Conservation (phyloP, 1,140 invertebrate species). For the Oryzaephilus surinamensis region DNA sequence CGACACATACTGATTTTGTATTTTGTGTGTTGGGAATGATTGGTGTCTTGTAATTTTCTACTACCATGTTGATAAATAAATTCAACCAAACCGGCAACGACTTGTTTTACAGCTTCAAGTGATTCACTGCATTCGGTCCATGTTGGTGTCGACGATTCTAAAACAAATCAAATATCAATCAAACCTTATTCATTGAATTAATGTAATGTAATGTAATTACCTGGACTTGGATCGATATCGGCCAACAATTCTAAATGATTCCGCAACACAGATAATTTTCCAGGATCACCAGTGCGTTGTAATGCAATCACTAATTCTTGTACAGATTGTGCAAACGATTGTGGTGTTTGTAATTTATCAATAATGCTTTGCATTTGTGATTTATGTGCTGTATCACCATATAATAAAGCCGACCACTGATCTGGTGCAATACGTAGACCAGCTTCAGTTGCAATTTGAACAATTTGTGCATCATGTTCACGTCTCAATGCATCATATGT, state of each 20-base stretch:
- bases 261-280: constrained; percentile 64
- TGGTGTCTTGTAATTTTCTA: constrained; percentile 46
- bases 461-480: constrained; percentile 97
- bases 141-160: constrained; percentile 58
- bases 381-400: constrained; percentile 91
- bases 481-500: constrained; percentile 85
- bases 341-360: constrained; percentile 84
- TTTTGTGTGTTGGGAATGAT: constrained; percentile 55
- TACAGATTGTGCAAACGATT: constrained; percentile 81
- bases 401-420: constrained; percentile 94
- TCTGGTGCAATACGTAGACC: constrained; percentile 94
- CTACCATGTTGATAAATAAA: constrained; percentile 75
- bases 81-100: constrained; percentile 74
- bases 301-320: constrained; percentile 87
- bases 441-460: constrained; percentile 95
- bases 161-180: constrained; percentile 10
- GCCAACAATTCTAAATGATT: constrained; percentile 77
- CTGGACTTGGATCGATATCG: constrained; percentile 70
- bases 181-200: neutral
- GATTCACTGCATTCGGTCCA: constrained; percentile 66
- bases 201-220: constrained; percentile 35
- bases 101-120: constrained; percentile 67
- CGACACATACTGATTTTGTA: constrained; percentile 90
- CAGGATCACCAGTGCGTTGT: constrained; percentile 83
- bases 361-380: constrained; percentile 99